phyloP scores from a whole-genome alignment of 2,888 invertebrate genomes.

The Hypena proboscidalis region DNA sequence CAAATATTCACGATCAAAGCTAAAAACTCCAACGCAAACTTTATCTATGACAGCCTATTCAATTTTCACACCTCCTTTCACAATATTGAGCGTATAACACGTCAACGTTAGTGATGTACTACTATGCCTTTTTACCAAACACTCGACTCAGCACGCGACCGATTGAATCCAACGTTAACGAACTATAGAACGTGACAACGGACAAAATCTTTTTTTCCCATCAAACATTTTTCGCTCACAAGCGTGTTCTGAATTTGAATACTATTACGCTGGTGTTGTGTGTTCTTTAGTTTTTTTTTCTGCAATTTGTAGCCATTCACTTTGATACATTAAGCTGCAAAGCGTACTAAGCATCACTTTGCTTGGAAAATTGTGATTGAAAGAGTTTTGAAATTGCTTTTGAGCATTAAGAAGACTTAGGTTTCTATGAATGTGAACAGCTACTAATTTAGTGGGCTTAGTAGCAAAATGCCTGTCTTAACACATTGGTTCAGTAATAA shows the following conservation, averaged over 20 bases:
- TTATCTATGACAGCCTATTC: neutral
- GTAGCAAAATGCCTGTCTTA: too few species aligned
- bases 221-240: slow-evolving; percentile 49
- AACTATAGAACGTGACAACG: slow-evolving; percentile 58
- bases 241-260: slow-evolving; percentile 44
- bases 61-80: slow-evolving; percentile 2
- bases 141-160: slow-evolving; percentile 46
- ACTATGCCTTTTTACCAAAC: slow-evolving; percentile 42
- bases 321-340: slow-evolving; percentile 32
- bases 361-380: too few species aligned
- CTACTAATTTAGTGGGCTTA: too few species aligned
- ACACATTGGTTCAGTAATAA: too few species aligned
- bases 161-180: slow-evolving; percentile 58
- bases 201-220: slow-evolving; percentile 46
- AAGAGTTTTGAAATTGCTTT: too few species aligned
- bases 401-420: too few species aligned
- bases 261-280: slow-evolving; percentile 13
- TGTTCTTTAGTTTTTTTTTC: slow-evolving; percentile 7
- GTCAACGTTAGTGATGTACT: slow-evolving; percentile 38
- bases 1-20: too few species aligned
- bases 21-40: neutral
- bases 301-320: slow-evolving; percentile 23
- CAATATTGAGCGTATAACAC: slow-evolving; percentile 22
- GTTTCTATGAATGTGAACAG: too few species aligned
- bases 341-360: too few species aligned